Base-by-base conservation (phyloP, 1,140 invertebrate genomes). In the Leptopilina boulardi region DNA sequence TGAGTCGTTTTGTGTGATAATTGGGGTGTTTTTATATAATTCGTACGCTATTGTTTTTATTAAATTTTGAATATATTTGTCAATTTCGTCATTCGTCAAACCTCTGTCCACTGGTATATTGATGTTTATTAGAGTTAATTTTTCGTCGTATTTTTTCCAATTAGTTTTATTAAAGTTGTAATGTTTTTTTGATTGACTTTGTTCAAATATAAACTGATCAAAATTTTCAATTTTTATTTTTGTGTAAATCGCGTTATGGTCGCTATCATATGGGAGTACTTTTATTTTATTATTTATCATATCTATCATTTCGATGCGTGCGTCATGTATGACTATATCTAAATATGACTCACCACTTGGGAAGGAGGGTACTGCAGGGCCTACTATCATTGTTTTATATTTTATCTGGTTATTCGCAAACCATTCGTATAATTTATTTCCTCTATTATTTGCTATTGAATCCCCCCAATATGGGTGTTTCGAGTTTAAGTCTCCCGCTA, bases 401-500 rank as follows among this genome's bases (percentile, higher is more conserved):
- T 18, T 26, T 8, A 42, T 42, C 5, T 11, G 30, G 2, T 42
- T 51, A 15, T 18, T 76, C 3, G 41, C n/a, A 1, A 41, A 3
- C 75, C 75, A 76, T 8, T 59, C 21, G 19, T 76, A 56, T 5
- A 76, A 11, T 0, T 71, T 3, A 13, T 9, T 59, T 0, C 75
- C 70, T n/a, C 70, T 34, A 18, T 15, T 42, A 21, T 76, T 71
- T 11, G 4, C 19, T n/a, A 23, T 15, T 34, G 30, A 10, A 11
- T 76, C 38, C 0, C 18, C 47, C 70, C 75, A 76, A 10, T 11
- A 23, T 4, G 15, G 13, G 13, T 76, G 74, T 34, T 26, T 47
- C 1, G 74, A 70, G 15, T 77, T 77, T 18, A 77, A 47, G 38
- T 77, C 75, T 3, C 75, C 75, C 21, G 51, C 70, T 44, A 77